phyloP scores from a whole-genome alignment of 1,140 invertebrate genomes.

The Drosophila sp. region DNA sequence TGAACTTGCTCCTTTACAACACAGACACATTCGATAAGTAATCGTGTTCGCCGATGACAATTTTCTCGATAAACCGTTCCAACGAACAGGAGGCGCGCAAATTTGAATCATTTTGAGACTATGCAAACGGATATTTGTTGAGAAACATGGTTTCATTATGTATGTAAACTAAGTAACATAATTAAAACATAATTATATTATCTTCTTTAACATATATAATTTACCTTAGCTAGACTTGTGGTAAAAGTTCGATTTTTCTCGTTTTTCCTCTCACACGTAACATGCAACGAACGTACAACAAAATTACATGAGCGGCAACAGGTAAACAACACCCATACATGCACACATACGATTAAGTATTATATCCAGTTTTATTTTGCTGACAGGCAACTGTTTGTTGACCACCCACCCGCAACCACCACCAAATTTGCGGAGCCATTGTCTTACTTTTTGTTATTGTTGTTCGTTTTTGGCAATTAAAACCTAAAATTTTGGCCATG shows the following conservation, averaged over 20 bases:
- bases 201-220: background rate
- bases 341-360: background rate
- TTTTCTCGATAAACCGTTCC: too few relatives aligned
- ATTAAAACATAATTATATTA: background rate
- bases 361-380: slow-evolving; percentile 20
- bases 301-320: slow-evolving; percentile 57
- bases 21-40: background rate
- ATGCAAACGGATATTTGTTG: background rate
- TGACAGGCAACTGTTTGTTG: slow-evolving; percentile 9
- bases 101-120: background rate
- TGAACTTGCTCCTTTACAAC: too few relatives aligned
- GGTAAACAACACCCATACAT: slow-evolving; percentile 22
- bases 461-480: slow-evolving; percentile 45
- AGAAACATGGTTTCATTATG: background rate
- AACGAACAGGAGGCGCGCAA: background rate
- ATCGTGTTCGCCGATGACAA: background rate
- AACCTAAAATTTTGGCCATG: slow-evolving; percentile 54
- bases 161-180: background rate
- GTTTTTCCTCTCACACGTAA: slow-evolving; percentile 51
- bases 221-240: slow-evolving; percentile 10
- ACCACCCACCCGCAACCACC: slow-evolving; percentile 27
- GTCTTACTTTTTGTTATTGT: background rate
- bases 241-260: slow-evolving; percentile 27
- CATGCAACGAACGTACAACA: slow-evolving; percentile 54
- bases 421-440: background rate